Percentiles rank a stretch among this genome's conserved stretches.
Evolutionary conservation across 2,888 invertebrate genomes (phyloP).

Genomic region (Drosophila anomalata): DNA sequence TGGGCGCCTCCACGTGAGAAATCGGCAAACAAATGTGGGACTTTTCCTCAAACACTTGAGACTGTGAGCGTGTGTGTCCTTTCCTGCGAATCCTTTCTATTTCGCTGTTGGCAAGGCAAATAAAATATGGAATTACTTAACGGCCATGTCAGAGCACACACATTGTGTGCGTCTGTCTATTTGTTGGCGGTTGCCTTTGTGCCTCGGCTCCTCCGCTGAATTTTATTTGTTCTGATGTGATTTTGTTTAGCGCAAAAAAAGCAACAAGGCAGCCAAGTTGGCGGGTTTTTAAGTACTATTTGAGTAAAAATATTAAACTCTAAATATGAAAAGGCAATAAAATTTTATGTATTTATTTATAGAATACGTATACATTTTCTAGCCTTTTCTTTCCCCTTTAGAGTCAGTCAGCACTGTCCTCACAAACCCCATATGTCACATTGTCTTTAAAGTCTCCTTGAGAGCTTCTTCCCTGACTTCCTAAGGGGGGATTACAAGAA

Average conservation of each 20-base stretch:
- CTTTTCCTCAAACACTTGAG: constrained; percentile 22
- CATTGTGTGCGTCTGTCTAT: constrained; percentile 51
- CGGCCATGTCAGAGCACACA: constrained; percentile 47
- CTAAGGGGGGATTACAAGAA: constrained; percentile 18
- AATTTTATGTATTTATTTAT: not conserved
- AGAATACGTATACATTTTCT: not conserved
- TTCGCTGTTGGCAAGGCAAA: constrained; percentile 55
- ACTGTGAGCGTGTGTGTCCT: constrained; percentile 15
- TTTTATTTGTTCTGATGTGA: constrained; percentile 75
- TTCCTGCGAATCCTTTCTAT: constrained; percentile 48
- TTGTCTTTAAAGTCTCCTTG: constrained; percentile 69
- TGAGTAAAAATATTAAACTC: not conserved
- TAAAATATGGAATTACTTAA: constrained; percentile 80
- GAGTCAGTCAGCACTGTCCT: not conserved
- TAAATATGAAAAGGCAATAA: not conserved
- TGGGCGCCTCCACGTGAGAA: constrained; percentile 28
- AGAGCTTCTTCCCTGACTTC: constrained; percentile 20
- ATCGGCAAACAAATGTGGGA: constrained; percentile 41
- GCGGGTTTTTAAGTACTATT: not conserved
- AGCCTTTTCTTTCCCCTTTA: not conserved
- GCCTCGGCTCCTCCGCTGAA: constrained; percentile 55
- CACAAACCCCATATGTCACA: constrained; percentile 55
- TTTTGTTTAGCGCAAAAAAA: constrained; percentile 64
- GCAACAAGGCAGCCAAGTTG: constrained; percentile 1
- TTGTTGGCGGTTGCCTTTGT: constrained; percentile 71